Conservation (phyloP, 2,113 vertebrate genomes). For the Pavo muticus region DNA sequence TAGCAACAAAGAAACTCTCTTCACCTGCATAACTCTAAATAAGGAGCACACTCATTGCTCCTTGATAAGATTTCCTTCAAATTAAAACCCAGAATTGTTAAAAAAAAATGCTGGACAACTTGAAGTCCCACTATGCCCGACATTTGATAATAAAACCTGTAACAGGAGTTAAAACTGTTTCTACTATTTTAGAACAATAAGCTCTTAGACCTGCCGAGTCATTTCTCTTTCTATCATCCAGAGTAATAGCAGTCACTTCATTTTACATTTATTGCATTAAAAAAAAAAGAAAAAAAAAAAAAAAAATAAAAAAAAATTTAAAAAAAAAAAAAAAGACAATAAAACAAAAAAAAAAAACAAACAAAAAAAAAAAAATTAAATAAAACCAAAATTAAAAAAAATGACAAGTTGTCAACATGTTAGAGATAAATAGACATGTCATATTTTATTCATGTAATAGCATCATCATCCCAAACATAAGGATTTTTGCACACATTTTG, state of each 20-base stretch:
- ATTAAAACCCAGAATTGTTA: not conserved
- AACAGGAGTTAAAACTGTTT: not conserved
- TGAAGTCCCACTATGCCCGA: not conserved
- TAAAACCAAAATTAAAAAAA: too few relatives aligned
- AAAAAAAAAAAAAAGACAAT: too few relatives aligned
- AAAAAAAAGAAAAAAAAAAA: too few relatives aligned
- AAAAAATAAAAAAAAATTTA: too few relatives aligned
- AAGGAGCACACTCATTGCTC: not conserved
- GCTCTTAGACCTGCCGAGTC: not conserved
- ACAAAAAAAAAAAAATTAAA: too few relatives aligned
- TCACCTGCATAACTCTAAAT: not conserved
- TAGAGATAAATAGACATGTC: not conserved
- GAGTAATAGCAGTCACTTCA: not conserved
- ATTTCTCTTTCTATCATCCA: not conserved
- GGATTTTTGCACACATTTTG: not conserved
- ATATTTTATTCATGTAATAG: not conserved
- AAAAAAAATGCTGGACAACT: not conserved
- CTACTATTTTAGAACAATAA: not conserved
- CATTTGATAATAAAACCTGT: not conserved
- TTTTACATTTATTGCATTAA: slow-evolving; percentile 24
- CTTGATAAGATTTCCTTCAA: not conserved
- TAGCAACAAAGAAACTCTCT: not conserved
- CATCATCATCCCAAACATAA: not conserved
- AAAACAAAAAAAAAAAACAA: too few relatives aligned
- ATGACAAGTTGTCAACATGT: not conserved